These are phyloP conservation scores for Melinopterus prodromus DNA, from an alignment of 2,888 invertebrate species.

Conservation along the genomic window DNA sequence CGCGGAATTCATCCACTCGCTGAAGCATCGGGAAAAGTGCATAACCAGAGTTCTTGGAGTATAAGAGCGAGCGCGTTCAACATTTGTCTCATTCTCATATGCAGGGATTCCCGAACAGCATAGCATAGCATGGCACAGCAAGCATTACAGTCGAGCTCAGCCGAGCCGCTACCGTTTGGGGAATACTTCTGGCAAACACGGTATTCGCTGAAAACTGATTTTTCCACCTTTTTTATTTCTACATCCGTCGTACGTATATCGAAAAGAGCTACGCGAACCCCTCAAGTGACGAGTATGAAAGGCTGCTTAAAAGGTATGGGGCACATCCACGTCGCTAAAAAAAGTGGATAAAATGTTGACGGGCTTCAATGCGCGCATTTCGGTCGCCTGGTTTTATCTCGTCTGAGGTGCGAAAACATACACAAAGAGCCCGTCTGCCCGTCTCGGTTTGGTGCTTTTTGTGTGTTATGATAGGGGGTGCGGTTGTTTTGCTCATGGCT, in stretches of 20 bases:
- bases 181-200: not conserved
- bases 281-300: no score
- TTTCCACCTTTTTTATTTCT: not conserved
- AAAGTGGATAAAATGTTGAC: not conserved
- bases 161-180: not conserved
- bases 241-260: not conserved
- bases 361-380: not conserved
- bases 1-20: not conserved
- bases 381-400: not conserved
- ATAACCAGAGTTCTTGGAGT: not conserved
- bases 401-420: not conserved
- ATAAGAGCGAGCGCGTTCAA: not conserved
- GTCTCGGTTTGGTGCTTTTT: not conserved
- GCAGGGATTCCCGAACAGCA: no score
- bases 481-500: not conserved
- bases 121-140: no score
- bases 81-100: not conserved
- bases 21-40: not conserved
- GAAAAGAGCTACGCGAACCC: not conserved
- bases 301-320: no score
- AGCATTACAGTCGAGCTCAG: no score
- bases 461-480: not conserved
- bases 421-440: not conserved
- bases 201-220: not conserved
- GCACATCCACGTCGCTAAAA: not conserved